phyloP scores from a whole-genome alignment of 2,113 vertebrate genomes.

The Oenanthe melanoleuca region DNA sequence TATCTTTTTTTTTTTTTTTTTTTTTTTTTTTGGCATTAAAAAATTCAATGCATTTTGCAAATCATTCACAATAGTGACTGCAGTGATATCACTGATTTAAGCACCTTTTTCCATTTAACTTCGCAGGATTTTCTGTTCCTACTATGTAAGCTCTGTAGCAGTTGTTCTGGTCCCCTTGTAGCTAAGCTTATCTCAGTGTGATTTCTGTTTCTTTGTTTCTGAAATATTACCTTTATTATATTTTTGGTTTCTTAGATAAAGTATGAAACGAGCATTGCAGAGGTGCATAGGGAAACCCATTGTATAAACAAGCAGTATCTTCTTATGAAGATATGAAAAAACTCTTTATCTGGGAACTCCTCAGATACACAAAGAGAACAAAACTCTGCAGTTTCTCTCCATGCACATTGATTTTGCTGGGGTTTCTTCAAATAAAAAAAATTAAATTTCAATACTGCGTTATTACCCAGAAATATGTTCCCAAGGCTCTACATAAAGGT shows the following conservation, averaged over 20 bases:
- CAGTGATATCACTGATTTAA: not conserved
- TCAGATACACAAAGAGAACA: not conserved
- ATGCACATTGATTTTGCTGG: not conserved
- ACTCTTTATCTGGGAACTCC: not conserved
- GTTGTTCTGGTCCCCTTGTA: not conserved
- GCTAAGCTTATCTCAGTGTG: not conserved
- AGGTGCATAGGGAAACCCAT: not conserved
- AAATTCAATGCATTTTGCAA: not conserved
- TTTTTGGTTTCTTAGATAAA: not conserved
- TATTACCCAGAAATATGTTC: not conserved
- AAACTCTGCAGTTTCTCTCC: not conserved
- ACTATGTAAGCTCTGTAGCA: not conserved
- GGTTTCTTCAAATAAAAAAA: not conserved
- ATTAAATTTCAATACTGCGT: not conserved
- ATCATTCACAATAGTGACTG: not conserved
- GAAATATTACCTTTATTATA: not conserved
- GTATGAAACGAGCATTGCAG: not conserved
- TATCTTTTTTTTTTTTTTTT: not conserved
- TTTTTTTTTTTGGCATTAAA: not conserved
- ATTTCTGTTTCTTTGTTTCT: constrained; percentile 8
- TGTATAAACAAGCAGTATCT: not conserved
- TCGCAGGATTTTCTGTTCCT: not conserved
- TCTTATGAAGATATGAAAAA: not conserved
- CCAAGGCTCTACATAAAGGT: not conserved
- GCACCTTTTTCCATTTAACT: not conserved